Evolutionary conservation across 1,140 invertebrate genomes (phyloP).

Genomic region (Drosophila suzukii): DNA sequence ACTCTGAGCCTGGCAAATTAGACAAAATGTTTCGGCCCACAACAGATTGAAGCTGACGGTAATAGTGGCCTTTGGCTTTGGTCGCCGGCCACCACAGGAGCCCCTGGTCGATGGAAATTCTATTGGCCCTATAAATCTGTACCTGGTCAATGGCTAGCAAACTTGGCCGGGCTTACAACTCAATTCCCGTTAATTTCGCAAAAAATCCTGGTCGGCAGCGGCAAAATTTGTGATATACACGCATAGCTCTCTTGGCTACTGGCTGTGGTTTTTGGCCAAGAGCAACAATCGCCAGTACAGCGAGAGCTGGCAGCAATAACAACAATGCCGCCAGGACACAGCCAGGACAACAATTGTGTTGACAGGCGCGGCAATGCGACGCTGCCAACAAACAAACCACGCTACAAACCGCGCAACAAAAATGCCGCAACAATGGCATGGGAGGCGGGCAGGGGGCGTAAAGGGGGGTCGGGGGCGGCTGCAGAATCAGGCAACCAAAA

Average conservation of each 20-base stretch:
- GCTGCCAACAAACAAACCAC: conserved; percentile 77
- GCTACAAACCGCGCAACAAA: conserved; percentile 66
- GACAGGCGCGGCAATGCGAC: conserved; percentile 74
- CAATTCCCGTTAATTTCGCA: conserved; percentile 73
- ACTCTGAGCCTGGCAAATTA: conserved; percentile 15
- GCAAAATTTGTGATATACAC: conserved; percentile 30
- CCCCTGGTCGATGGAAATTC: conserved; percentile 19
- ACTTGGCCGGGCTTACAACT: conserved; percentile 58
- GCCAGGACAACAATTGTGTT: conserved; percentile 63
- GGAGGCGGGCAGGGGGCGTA: not conserved
- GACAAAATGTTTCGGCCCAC: conserved; percentile 4
- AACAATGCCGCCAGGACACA: conserved; percentile 11
- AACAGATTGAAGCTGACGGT: conserved; percentile 30
- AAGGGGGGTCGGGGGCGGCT: not conserved
- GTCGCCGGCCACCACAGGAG: conserved; percentile 11
- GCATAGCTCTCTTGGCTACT: conserved; percentile 8
- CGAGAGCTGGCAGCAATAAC: conserved; percentile 1
- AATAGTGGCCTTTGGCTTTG: conserved; percentile 32
- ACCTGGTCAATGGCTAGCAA: conserved; percentile 53
- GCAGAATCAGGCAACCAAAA: conserved; percentile 70
- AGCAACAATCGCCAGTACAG: conserved; percentile 5
- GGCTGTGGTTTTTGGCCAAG: conserved; percentile 36
- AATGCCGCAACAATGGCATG: conserved; percentile 67
- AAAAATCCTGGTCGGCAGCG: conserved; percentile 21
- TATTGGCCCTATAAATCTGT: conserved; percentile 62